Base-by-base conservation (phyloP, 2,888 invertebrate species). In the Nomada fabriciana region DNA sequence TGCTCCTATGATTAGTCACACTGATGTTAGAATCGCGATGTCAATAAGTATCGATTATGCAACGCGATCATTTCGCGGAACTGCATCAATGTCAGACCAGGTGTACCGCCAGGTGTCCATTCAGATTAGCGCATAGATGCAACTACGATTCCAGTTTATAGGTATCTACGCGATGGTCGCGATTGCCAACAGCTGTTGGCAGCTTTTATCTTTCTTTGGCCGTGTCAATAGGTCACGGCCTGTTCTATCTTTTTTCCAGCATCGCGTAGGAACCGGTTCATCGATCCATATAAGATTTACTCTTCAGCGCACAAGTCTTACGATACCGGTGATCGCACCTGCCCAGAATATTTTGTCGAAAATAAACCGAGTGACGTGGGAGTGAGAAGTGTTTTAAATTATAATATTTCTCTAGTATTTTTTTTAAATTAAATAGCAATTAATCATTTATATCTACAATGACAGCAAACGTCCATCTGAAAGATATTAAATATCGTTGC, bases 201-300 rank as follows among this genome's bases (percentile, higher is more conserved):
- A 69, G 63, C 57, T 52, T 13, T 65, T 71, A 55, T 61, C 79
- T 74, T 57, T 65, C 69, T 80, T 80, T 67, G 84, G 75, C n/a
- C 23, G 64, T 64, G 63, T 69, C 80, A 83, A 80, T 86, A 60
- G 83, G 85, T 86, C 85, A 84, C 60, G 84, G 82, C 70, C 77
- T 70, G 76, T 70, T 79, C 65, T 55, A 68, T 74, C 67, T 59
- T n/a, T 20, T 72, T 70, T 73, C 77, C 76, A 81, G 57, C 50
- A 60, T 76, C 57, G 76, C 64, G 50, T 55, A 60, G 67, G 47
- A 82, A 64, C 63, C 57, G 61, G 60, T 67, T 55, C 64, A 67
- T 83, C 82, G 73, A 78, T 77, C 83, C 76, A 55, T 61, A 68
- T 73, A 65, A 47, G 80, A 80, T 80, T 50, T 52, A 25, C 70